Conservation (phyloP, 1,140 invertebrate species). For the Nilaparvata lugens region DNA sequence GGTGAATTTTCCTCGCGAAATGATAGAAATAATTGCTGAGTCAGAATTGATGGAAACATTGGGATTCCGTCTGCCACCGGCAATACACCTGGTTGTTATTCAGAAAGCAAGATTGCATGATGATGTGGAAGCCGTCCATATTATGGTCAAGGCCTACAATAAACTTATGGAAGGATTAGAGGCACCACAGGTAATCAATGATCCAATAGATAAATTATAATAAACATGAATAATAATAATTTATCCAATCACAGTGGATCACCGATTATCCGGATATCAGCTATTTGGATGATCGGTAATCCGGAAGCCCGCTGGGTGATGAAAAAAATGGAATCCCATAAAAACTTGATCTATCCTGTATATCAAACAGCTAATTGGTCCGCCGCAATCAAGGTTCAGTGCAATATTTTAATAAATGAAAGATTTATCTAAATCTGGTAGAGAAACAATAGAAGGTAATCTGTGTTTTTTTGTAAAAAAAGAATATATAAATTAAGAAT, state of each 20-base stretch:
- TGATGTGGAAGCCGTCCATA: constrained; percentile 47
- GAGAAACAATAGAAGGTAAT: no score
- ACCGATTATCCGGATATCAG: no score
- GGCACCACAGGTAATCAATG: constrained; percentile 43
- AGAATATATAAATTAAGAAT: no score
- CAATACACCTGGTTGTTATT: constrained; percentile 56
- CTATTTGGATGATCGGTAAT: no score
- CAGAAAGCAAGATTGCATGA: constrained; percentile 55
- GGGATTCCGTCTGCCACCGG: constrained; percentile 56
- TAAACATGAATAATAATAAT: not conserved
- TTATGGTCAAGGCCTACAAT: constrained; percentile 53
- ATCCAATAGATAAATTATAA: not conserved
- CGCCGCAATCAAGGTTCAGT: no score
- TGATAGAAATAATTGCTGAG: constrained; percentile 51
- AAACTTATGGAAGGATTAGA: constrained; percentile 45
- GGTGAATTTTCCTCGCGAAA: constrained; percentile 10
- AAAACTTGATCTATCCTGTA: no score
- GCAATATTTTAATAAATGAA: no score
- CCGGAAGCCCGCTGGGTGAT: no score
- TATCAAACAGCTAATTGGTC: no score
- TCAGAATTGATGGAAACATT: constrained; percentile 63
- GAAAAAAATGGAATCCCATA: no score
- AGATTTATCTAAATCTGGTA: no score
- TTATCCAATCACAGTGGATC: not conserved
- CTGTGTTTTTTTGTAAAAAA: no score